Percentiles rank a stretch among this genome's conserved stretches.
These are phyloP conservation scores for Sceloporus tristichus DNA, from an alignment of 2,113 vertebrate genomes.

Conservation along the genomic window DNA sequence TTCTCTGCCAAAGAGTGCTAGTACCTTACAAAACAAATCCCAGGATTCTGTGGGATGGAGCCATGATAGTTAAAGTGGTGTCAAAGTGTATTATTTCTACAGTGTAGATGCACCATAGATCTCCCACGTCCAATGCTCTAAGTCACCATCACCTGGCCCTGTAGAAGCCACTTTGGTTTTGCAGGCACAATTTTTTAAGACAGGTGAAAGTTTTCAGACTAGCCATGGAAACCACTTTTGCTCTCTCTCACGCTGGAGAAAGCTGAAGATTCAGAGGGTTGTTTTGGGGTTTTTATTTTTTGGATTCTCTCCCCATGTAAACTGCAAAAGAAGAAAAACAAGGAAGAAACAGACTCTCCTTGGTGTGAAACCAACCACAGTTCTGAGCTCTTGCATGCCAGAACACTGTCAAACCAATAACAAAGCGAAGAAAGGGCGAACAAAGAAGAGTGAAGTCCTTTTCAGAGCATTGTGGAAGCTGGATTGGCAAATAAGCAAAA, in stretches of 20 bases:
- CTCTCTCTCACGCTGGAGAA: background rate
- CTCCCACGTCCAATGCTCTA: background rate
- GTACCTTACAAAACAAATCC: no score
- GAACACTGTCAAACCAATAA: constrained; percentile 34
- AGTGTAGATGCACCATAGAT: background rate
- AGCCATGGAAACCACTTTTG: background rate
- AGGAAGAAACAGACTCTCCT: constrained; percentile 29
- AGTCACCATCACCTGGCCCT: no score
- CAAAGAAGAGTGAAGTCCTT: background rate
- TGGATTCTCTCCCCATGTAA: constrained; percentile 25
- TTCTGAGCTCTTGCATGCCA: constrained; percentile 19
- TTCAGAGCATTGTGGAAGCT: background rate
- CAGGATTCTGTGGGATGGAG: no score
- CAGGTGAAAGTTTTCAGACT: background rate
- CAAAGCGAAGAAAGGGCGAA: background rate
- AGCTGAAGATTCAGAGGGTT: background rate
- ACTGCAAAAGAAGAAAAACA: constrained; percentile 12
- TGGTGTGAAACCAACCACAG: constrained; percentile 18
- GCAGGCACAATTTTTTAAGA: background rate
- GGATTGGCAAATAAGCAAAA: constrained; percentile 34
- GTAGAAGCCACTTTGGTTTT: no score
- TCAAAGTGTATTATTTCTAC: no score
- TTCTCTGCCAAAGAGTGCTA: no score
- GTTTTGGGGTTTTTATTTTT: background rate
- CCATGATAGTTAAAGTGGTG: no score